Evolutionary conservation across 1,140 invertebrate genomes (phyloP), one percentile per base, ranked within the genome.

Genomic region (Dufourea novaeangliae): DNA sequence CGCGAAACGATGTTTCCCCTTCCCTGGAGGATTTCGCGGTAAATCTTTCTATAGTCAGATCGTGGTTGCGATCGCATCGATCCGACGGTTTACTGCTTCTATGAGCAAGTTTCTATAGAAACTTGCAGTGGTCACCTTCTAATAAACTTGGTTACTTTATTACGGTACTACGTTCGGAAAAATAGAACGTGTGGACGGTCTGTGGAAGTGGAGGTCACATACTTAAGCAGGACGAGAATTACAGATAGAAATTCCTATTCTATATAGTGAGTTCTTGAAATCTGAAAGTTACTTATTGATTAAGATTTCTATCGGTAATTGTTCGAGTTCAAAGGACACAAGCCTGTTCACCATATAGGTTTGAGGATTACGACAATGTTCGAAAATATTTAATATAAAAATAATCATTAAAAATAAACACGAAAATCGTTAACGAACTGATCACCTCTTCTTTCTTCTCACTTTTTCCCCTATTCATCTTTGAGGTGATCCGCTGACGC

Each of bases 401-500:
- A 34, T 17, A 57, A 39, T n/a, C n/a, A n/a, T n/a, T n/a, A n/a
- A n/a, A n/a, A n/a, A n/a, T n/a, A n/a, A n/a, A n/a, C n/a, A n/a
- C n/a, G n/a, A n/a, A n/a, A n/a, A n/a, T 27, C 77, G 81, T 80
- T 84, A 86, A 86, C 84, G 69, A 86, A 88, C 84, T 69, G 57
- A 77, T 80, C 73, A 70, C 71, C 17, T 56, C 34, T 10, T 17
- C 4, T 68, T 66, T 59, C 44, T 7, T 32, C 22, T 5, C 52
- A 32, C 25, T 67, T 22, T 74, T 34, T 67, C 25, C n/a, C 46
- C 20, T 77, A 76, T 80, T 88, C 85, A 81, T 87, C 79, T 89
- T 90, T 82, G 82, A 88, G 87, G 88, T 88, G 83, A 88, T 82
- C 80, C 78, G 66, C 50, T 50, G 73, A 76, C 64, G 66, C 66